These are phyloP conservation scores for Aradophagus sp. DNA, from an alignment of 1,140 invertebrate genomes.

Conservation along the genomic window DNA sequence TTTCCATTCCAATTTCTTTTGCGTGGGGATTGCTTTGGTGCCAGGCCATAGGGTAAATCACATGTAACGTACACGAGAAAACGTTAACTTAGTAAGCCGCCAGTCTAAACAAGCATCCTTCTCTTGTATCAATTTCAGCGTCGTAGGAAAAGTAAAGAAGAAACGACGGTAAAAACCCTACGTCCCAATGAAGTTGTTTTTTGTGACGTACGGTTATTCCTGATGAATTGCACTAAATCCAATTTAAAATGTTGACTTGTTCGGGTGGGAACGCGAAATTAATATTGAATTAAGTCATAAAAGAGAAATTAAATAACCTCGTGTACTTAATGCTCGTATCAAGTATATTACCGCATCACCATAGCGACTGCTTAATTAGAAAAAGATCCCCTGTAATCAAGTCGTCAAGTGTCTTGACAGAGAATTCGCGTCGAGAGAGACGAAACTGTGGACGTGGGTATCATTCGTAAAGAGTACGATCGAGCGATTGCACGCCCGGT, in stretches of 20 bases:
- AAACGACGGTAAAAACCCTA: no score
- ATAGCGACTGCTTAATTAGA: slow-evolving; percentile 72
- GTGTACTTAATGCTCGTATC: slow-evolving; percentile 43
- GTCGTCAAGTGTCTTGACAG: slow-evolving; percentile 64
- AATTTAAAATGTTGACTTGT: no score
- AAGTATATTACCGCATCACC: slow-evolving; percentile 62
- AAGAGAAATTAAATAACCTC: slow-evolving; percentile 47
- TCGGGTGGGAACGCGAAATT: no score
- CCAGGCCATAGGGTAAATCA: slow-evolving; percentile 31
- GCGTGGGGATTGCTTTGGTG: slow-evolving; percentile 25
- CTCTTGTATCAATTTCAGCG: not conserved
- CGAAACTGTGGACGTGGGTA: slow-evolving; percentile 35
- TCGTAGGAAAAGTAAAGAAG: no score
- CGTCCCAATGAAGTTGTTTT: no score
- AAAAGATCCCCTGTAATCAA: slow-evolving; percentile 68
- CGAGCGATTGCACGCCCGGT: slow-evolving; percentile 26
- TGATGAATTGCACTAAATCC: no score
- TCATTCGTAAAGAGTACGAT: slow-evolving; percentile 35
- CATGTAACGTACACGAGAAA: slow-evolving; percentile 35
- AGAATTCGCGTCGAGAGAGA: slow-evolving; percentile 46
- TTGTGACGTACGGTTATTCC: no score
- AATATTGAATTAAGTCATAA: slow-evolving; percentile 26
- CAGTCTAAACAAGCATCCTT: slow-evolving; percentile 16
- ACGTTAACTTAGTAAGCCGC: slow-evolving; percentile 35
- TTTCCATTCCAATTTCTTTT: slow-evolving; percentile 57